Evolutionary conservation across 1,140 invertebrate genomes (phyloP).

Genomic region (Papilio xuthus): DNA sequence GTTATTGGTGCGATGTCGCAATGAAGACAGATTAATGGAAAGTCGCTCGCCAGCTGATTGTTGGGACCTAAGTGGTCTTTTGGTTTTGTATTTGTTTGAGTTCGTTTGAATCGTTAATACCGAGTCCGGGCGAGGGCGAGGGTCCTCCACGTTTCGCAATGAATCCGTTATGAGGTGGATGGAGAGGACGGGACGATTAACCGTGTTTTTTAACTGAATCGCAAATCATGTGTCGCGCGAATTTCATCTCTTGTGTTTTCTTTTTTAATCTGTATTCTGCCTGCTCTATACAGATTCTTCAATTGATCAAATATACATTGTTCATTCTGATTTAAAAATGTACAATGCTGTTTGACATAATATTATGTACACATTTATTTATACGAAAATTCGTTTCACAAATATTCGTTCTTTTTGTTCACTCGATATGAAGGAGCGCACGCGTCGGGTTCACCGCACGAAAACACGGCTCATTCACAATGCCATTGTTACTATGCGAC

Average conservation of each 20-base stretch:
- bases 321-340: neutral
- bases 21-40: constrained; percentile 18
- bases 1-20: constrained; percentile 13
- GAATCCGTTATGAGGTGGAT: constrained; percentile 28
- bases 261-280: constrained; percentile 15
- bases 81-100: constrained; percentile 25
- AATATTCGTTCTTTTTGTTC: constrained; percentile 4
- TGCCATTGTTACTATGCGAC: constrained; percentile 2
- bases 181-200: constrained; percentile 23
- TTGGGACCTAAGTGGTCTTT: constrained; percentile 4
- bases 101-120: constrained; percentile 27
- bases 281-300: neutral
- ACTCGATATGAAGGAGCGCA: neutral
- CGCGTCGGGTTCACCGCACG: constrained; percentile 22
- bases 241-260: neutral
- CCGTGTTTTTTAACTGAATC: constrained; percentile 24
- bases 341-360: neutral
- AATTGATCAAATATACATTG: neutral
- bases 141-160: constrained; percentile 15
- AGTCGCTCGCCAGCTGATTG: neutral
- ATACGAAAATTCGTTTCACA: neutral
- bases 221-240: constrained; percentile 20
- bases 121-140: constrained; percentile 10
- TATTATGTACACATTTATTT: no score
- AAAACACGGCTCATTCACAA: constrained; percentile 2